Base-by-base conservation (phyloP, 2,888 invertebrate genomes). In the Euphydryas editha region DNA sequence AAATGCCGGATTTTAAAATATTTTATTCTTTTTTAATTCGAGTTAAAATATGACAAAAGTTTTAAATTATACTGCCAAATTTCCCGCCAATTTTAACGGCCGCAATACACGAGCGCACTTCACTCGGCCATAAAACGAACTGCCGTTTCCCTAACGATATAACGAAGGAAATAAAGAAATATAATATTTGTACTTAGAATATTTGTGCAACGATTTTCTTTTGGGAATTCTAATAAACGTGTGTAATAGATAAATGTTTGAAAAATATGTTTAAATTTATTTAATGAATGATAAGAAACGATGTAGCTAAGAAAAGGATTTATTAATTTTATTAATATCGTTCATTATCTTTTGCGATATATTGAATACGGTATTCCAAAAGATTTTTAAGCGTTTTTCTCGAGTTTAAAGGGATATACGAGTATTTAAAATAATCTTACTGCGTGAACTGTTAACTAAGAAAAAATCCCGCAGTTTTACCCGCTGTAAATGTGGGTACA, bases 141-240 rank as follows among this genome's bases (percentile, higher is more conserved):
- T 47, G 47, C 47, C 47, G 47, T 47, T 20, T 46, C 11, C 20
- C 47, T 13, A 47, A 21, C 47, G 47, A 20, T 20, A 47, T 20
- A 13, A 47, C 47, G 47, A 13, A 21, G 4, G 21, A 47, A 47
- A 47, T 47, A 13, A 47, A 47, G 20, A 17, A 46, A 46, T 7
- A 18, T 5, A 47, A 47, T 47, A 47, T 47, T 47, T 18, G 20
- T 13, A 20, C 11, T 47, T 13, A 10, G 13, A 20, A 46, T 18
- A 46, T 18, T 46, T 46, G 17, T 18, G 2, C 17, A 6, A 17
- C 13, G 20, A 2, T 20, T 21, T 21, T 47, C 47, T 20, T 18
- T 11, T 11, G 21, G 47, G 20, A 47, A 21, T 13, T 4, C 11
- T 11, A 21, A 47, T 18, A 47, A 1, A 20, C 20, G 13, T 47